Base-by-base conservation (phyloP, 2,888 invertebrate species). In the Lithosia quadra region DNA sequence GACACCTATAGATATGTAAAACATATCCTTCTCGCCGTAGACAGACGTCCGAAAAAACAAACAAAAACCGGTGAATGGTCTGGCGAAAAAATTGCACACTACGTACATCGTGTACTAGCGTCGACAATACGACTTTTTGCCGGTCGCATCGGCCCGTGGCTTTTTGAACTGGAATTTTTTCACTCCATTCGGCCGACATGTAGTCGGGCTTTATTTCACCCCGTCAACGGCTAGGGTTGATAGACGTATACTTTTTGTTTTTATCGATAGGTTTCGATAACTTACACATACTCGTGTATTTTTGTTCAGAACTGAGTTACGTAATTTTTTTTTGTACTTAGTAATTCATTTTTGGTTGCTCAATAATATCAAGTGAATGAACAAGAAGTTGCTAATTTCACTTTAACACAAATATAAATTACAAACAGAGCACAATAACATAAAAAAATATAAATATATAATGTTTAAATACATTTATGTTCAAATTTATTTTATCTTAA, bases 81-180 rank as follows among this genome's bases (percentile, higher is more conserved):
- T 86, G 86, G 85, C 83, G 82, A 78, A 88, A 88, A 83, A 89
- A 87, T 80, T 79, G 76, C 81, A 79, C 81, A 84, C 82, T 81
- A 83, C 85, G 80, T 82, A 81, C 78, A 74, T 73, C 67, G 68
- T 73, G 73, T 76, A 72, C 68, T 71, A 55, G 36, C 61, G 85
- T 92, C 91, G 91, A 93, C 91, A 86, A 86, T 79, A 73, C 84
- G 89, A 90, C 89, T 91, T 92, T 91, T 90, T 91, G 87, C 75
- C 87, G 84, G 83, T 72, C 84, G 83, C 79, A 76, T 78, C 76
- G 67, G 72, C 73, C 81, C 83, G 84, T 91, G 92, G 91, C 94
- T 92, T 91, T 93, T 94, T 94, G 94, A 94, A 93, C 94, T 91
- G 90, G 87, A 87, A 87, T 92, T 92, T 93, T 93, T 94, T 92